phyloP scores from a whole-genome alignment of 2,113 vertebrate genomes.

The Cynoglossus semilaevis region DNA sequence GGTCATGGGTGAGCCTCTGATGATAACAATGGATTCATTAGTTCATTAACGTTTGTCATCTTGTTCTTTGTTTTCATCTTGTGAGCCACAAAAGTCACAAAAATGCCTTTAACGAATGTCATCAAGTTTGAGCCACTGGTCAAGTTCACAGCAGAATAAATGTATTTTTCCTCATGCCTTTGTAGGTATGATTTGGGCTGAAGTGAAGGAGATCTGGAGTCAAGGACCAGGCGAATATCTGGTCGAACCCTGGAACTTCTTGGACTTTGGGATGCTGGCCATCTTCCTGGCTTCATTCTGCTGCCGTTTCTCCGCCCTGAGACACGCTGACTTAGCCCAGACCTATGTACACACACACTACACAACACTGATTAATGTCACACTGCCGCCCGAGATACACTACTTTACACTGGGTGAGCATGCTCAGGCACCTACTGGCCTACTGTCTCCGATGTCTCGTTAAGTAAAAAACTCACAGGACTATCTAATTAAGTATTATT shows the following conservation, averaged over 20 bases:
- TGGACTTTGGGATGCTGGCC: conserved; percentile 97
- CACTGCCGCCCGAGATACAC: conserved; percentile 84
- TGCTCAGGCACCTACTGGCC: background rate
- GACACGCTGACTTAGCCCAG: conserved; percentile 88
- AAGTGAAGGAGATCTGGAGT: conserved; percentile 99
- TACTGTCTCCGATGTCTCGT: too few relatives aligned
- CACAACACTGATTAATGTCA: conserved; percentile 84
- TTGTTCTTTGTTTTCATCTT: too few relatives aligned
- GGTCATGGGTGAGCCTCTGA: conserved; percentile 84
- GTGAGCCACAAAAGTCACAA: too few relatives aligned
- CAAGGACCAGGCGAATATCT: conserved; percentile 96
- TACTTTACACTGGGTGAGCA: conserved; percentile 93
- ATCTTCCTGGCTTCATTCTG: conserved; percentile 97
- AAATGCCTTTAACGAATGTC: too few relatives aligned
- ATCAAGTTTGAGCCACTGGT: too few relatives aligned
- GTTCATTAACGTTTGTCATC: too few relatives aligned
- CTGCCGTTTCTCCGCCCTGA: conserved; percentile 91
- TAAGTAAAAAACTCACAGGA: too few relatives aligned
- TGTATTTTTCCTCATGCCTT: too few relatives aligned
- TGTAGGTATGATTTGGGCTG: conserved; percentile 98
- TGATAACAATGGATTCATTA: background rate
- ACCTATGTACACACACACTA: conserved; percentile 81
- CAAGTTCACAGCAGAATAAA: too few relatives aligned
- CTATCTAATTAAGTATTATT: too few relatives aligned
- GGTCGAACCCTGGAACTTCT: conserved; percentile 95